Conservation (phyloP, 2,888 invertebrate genomes). For the Papilio protenor region DNA sequence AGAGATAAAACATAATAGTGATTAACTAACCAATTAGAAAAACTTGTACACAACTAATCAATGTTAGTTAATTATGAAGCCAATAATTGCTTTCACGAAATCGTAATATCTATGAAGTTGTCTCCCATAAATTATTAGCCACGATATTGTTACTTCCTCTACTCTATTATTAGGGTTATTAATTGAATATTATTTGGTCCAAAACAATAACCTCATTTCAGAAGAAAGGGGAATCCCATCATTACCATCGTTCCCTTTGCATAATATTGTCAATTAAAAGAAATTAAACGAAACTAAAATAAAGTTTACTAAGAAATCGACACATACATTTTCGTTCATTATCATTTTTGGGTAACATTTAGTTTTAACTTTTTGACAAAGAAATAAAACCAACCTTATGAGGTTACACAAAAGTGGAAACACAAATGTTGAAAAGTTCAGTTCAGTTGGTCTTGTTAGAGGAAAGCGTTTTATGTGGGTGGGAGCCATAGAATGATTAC, state of each 20-base stretch:
- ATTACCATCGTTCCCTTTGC: background rate
- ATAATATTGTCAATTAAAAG: background rate
- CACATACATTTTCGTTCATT: no score
- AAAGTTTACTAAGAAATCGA: no score
- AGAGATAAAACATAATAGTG: no score
- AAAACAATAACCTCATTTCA: background rate
- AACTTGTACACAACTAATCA: no score
- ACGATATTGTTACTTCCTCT: background rate
- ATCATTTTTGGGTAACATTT: background rate
- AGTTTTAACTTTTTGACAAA: background rate
- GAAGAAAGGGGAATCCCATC: background rate
- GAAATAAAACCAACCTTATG: background rate
- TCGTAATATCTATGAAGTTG: background rate
- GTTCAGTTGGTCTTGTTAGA: slow-evolving; percentile 34
- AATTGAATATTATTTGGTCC: background rate
- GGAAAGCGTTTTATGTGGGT: slow-evolving; percentile 39
- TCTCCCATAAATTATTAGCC: background rate
- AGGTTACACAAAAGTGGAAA: slow-evolving; percentile 30
- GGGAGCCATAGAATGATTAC: slow-evolving; percentile 38
- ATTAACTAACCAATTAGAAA: no score
- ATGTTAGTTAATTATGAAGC: background rate
- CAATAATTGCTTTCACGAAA: background rate
- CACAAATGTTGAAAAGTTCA: slow-evolving; percentile 33
- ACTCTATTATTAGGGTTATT: background rate
- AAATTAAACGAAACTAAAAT: no score